These are phyloP conservation scores for Synergus itoensis DNA, from an alignment of 2,888 invertebrate species.

Conservation along the genomic window DNA sequence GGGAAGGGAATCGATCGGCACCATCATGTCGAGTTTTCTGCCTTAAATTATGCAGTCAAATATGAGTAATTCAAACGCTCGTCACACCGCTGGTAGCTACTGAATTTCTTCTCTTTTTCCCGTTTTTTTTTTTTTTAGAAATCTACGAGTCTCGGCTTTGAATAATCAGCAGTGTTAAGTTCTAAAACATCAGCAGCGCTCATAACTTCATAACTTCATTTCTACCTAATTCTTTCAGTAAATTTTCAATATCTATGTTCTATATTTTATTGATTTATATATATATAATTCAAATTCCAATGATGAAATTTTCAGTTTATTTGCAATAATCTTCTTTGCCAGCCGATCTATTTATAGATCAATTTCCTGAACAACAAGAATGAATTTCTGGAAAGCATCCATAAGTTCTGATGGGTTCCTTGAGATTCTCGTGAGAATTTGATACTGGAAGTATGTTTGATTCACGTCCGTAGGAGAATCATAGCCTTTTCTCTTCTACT, in stretches of 20 bases:
- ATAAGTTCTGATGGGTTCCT: not conserved
- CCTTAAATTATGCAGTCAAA: slow-evolving; percentile 26
- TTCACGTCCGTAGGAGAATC: not conserved
- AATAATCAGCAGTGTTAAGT: slow-evolving; percentile 30
- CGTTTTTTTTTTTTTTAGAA: not conserved
- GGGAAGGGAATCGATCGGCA: slow-evolving; percentile 52
- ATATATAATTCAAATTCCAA: too few species aligned
- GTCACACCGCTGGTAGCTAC: not conserved
- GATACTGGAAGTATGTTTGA: not conserved
- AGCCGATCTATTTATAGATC: too few species aligned
- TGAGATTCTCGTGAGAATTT: slow-evolving; percentile 6
- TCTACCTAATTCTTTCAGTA: not conserved
- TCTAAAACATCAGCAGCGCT: slow-evolving; percentile 1
- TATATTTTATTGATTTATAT: too few species aligned
- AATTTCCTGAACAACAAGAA: not conserved
- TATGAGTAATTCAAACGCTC: slow-evolving; percentile 21
- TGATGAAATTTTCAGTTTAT: too few species aligned
- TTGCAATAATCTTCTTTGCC: not conserved
- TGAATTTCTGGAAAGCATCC: not conserved
- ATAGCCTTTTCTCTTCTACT: slow-evolving; percentile 20
- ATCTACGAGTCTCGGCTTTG: slow-evolving; percentile 2
- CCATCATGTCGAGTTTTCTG: slow-evolving; percentile 33
- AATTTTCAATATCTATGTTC: too few species aligned
- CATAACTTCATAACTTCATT: not conserved
- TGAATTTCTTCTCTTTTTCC: slow-evolving; percentile 7